Evolutionary conservation across 2,888 invertebrate genomes (phyloP), one percentile per base, ranked within the genome.

Genomic region (Corythucha ciliata): DNA sequence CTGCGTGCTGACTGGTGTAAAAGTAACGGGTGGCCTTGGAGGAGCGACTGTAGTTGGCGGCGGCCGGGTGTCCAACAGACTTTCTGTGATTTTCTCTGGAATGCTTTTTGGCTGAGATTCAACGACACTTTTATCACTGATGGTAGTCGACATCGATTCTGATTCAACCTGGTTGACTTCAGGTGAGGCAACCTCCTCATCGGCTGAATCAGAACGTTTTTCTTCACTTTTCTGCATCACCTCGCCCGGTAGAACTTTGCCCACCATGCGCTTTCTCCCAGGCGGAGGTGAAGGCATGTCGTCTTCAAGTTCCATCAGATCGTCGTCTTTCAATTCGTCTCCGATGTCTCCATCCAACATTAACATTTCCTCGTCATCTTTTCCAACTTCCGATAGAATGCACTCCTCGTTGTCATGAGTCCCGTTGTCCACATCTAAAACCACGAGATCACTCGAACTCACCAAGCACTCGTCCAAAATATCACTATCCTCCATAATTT

Each of bases 151-250:
- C 25, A 44, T 21, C 5, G 41, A 41, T 8, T 37, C 37, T 5
- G 18, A 5, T 5, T 33, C 33, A 33, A 14, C 18, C 18, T 33
- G 14, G 16, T 33, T 33, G 4, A 16, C 33, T 33, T 33, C 33
- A 16, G 4, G 14, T 5, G 14, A 14, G 4, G 4, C 7, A 16
- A 16, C 33, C 14, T 33, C 18, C 16, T 14, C 18, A 58, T 75
- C 75, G 0, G 75, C 74, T 2, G 75, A 75, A 55, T 74, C 75
- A 0, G 73, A 70, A 2, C 70, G 69, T 47, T 57, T 57, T 12
- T 55, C 52, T 8, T 58, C 57, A 22, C 52, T 53, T 48, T 57
- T 57, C 68, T 57, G 70, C 66, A 54, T 69, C 66, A 57, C 68
- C 68, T 24, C 70, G 67, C 25, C 58, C 14, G 60, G 70, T 67